A percentile compares a stretch with the other conserved stretches of the same genome.
These are phyloP conservation scores for Eurytoma californica DNA, from an alignment of 2,888 invertebrate genomes.

Conservation along the genomic window DNA sequence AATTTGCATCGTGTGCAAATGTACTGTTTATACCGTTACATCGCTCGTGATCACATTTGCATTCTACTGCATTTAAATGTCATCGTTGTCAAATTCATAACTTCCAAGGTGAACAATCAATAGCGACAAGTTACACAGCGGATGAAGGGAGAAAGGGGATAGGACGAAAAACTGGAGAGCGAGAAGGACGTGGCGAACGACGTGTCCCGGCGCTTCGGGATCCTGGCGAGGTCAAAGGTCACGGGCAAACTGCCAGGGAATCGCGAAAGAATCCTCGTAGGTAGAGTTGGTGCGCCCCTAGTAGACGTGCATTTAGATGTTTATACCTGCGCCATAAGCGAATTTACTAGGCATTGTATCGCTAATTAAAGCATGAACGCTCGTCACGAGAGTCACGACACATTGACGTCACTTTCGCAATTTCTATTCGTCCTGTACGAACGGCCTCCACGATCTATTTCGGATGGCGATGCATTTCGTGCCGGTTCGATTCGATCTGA, in stretches of 20 bases:
- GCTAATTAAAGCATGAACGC: constrained; percentile 71
- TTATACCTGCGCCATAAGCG: background rate
- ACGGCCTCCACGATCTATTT: background rate
- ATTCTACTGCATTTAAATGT: background rate
- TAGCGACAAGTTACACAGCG: constrained; percentile 30
- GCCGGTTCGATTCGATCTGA: constrained; percentile 22
- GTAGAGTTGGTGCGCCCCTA: constrained; percentile 48
- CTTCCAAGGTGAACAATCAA: constrained; percentile 41
- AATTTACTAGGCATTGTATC: constrained; percentile 68
- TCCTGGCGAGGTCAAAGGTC: constrained; percentile 71
- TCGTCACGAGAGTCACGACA: constrained; percentile 70
- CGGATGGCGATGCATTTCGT: constrained; percentile 27
- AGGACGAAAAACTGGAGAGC: background rate
- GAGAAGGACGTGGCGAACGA: constrained; percentile 26
- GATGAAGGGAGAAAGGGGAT: constrained; percentile 8
- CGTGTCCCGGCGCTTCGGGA: constrained; percentile 62
- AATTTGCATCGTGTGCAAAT: too few species aligned
- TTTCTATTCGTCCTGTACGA: constrained; percentile 60
- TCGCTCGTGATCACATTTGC: too few species aligned
- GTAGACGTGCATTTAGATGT: background rate
- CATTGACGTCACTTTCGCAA: constrained; percentile 69
- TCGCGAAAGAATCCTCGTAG: constrained; percentile 38
- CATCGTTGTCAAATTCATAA: constrained; percentile 31
- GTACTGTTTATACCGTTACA: too few species aligned
- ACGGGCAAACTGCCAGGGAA: constrained; percentile 70